phyloP scores from a whole-genome alignment of 2,797 vertebrate species.

The Pachyuromys duprasi region DNA sequence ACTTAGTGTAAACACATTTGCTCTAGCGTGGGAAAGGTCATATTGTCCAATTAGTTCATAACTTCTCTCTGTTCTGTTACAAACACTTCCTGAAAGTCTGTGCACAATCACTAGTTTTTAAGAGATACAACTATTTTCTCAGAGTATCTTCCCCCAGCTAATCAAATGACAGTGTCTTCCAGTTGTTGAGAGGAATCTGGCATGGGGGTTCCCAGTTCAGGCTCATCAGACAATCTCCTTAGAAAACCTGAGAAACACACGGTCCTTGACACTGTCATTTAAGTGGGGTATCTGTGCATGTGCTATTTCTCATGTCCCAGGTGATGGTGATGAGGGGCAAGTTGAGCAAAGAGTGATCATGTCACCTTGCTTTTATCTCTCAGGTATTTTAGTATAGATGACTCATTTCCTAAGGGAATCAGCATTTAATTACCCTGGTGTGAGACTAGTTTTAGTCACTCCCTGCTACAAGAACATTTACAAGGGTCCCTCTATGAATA shows the following conservation, averaged over 20 bases:
- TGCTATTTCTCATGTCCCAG: neutral
- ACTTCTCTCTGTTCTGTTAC: neutral
- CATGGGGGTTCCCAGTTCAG: neutral
- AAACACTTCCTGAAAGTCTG: neutral
- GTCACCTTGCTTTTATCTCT: neutral
- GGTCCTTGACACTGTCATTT: neutral
- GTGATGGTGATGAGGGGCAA: neutral
- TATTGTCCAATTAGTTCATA: neutral
- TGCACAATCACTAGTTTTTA: neutral
- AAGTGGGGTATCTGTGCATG: neutral
- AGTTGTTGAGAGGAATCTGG: neutral
- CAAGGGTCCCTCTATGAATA: neutral
- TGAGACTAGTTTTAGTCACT: constrained; percentile 6
- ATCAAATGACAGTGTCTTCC: neutral
- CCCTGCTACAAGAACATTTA: constrained; percentile 30
- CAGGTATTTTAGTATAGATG: neutral
- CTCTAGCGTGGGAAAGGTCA: neutral
- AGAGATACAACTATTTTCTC: constrained; percentile 23
- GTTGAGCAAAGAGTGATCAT: neutral
- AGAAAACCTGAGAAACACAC: neutral
- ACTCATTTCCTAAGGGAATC: neutral
- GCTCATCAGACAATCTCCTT: neutral
- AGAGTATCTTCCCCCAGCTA: neutral
- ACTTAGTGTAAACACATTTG: neutral
- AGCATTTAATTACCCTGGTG: constrained; percentile 32